phyloP scores from a whole-genome alignment of 2,113 vertebrate species.

The Oryzias celebensis region DNA sequence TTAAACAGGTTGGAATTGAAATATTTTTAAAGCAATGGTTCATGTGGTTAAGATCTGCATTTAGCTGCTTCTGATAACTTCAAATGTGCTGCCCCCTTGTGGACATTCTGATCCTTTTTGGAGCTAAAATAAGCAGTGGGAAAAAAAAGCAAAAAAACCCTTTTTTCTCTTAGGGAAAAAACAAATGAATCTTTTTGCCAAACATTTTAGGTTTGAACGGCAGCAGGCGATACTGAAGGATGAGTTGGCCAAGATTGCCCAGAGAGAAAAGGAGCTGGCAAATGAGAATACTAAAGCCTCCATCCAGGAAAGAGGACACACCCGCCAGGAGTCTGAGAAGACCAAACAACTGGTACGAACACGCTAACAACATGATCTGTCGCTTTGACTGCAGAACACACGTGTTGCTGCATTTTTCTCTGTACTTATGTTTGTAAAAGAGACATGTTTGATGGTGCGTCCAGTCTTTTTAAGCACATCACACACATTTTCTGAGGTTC shows the following conservation, averaged over 20 bases:
- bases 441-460: too few species aligned
- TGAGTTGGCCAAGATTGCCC: constrained; percentile 77
- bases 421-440: too few species aligned
- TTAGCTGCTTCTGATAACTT: background rate
- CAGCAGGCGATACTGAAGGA: constrained; percentile 83
- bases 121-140: too few species aligned
- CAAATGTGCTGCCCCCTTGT: constrained; percentile 35
- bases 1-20: too few species aligned
- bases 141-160: background rate
- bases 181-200: background rate
- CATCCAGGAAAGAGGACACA: constrained; percentile 59
- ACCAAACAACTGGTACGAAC: constrained; percentile 74
- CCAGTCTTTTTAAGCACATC: too few species aligned
- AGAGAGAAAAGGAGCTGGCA: constrained; percentile 78
- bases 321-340: constrained; percentile 73
- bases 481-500: too few species aligned
- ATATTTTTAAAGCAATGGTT: too few species aligned
- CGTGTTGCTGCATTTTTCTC: too few species aligned
- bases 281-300: constrained; percentile 64
- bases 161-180: background rate
- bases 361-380: background rate
- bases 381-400: background rate
- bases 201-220: constrained; percentile 77
- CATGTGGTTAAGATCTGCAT: too few species aligned
- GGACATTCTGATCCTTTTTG: constrained; percentile 2